phyloP scores from a whole-genome alignment of 2,888 invertebrate species.

The Xanthia togata region DNA sequence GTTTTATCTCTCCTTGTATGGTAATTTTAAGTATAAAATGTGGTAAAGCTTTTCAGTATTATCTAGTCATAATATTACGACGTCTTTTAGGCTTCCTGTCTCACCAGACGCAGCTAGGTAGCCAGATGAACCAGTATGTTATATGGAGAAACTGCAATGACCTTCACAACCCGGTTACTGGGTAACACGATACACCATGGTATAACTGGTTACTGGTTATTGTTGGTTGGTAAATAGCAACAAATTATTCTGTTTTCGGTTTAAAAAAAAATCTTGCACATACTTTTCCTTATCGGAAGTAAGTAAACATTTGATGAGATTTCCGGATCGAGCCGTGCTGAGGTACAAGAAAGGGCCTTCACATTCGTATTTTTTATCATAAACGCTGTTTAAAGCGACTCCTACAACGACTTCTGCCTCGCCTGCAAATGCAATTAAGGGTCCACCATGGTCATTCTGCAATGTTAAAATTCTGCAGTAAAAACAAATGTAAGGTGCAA shows the following conservation, averaged over 20 bases:
- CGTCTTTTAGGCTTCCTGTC: background rate
- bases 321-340: slow-evolving; percentile 66
- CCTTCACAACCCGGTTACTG: background rate
- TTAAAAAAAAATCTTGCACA: slow-evolving; percentile 7
- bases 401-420: slow-evolving; percentile 69
- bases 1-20: background rate
- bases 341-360: slow-evolving; percentile 72
- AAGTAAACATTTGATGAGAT: slow-evolving; percentile 59
- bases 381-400: slow-evolving; percentile 66
- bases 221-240: background rate
- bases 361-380: slow-evolving; percentile 64
- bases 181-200: background rate
- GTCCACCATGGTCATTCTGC: slow-evolving; percentile 78
- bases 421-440: slow-evolving; percentile 70
- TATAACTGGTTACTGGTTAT: background rate
- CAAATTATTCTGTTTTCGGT: background rate
- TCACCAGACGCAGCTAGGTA: background rate
- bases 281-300: slow-evolving; percentile 29
- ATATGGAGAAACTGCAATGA: background rate
- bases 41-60: background rate
- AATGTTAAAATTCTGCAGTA: slow-evolving; percentile 11
- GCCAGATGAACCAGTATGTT: background rate
- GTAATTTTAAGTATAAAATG: background rate
- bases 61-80: background rate
- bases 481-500: background rate